A percentile compares a stretch with the other conserved stretches of the same genome.
Conservation (phyloP, 2,113 vertebrate genomes). For the Cisticola juncidis region DNA sequence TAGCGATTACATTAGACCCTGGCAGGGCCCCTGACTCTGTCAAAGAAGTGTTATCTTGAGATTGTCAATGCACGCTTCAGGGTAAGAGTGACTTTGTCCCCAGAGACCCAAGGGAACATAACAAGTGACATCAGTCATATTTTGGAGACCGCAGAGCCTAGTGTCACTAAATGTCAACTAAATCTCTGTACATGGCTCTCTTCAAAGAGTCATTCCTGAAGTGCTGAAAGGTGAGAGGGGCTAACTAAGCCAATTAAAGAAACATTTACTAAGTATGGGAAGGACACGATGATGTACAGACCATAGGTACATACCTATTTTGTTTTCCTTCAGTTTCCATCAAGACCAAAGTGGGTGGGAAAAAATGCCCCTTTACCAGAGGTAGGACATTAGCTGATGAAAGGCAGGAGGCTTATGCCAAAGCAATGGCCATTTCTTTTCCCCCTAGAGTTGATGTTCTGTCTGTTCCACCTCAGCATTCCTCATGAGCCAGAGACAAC, state of each 20-base stretch:
- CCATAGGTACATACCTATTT: conserved; percentile 32
- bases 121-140: conserved; percentile 60
- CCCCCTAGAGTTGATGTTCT: background rate
- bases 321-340: conserved; percentile 48
- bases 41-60: conserved; percentile 68
- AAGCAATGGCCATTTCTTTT: background rate
- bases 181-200: conserved; percentile 54
- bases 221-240: conserved; percentile 58
- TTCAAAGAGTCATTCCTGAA: conserved; percentile 50
- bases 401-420: conserved; percentile 44
- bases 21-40: conserved; percentile 31
- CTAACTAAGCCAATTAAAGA: conserved; percentile 64
- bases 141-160: conserved; percentile 39
- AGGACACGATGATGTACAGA: conserved; percentile 3
- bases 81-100: conserved; percentile 56
- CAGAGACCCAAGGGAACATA: conserved; percentile 26
- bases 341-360: conserved; percentile 7
- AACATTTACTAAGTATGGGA: conserved; percentile 6
- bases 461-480: conserved; percentile 29
- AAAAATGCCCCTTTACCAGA: conserved; percentile 8
- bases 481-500: conserved; percentile 7
- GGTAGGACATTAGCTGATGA: conserved; percentile 1
- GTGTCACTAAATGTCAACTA: conserved; percentile 45
- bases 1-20: conserved; percentile 23
- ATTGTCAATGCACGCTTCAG: conserved; percentile 59